These are phyloP conservation scores for Agrilus biguttatus DNA, from an alignment of 2,888 invertebrate genomes.

Conservation along the genomic window DNA sequence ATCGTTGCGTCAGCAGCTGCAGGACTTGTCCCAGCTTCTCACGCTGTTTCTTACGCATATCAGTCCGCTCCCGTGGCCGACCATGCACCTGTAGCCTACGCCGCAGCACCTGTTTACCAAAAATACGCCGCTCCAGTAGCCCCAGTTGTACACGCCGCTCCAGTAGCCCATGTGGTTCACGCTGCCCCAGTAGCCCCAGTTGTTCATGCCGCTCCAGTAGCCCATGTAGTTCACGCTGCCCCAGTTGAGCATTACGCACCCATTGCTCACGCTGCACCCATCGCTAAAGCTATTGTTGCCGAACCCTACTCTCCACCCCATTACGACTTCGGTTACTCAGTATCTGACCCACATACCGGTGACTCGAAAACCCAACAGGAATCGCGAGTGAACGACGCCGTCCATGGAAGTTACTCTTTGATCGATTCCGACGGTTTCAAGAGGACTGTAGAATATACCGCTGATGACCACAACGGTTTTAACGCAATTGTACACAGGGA, in stretches of 20 bases:
- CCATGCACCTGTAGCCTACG: slow-evolving; percentile 3
- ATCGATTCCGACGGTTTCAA: slow-evolving; percentile 41
- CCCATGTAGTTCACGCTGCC: slow-evolving; percentile 21
- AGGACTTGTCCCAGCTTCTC: no score
- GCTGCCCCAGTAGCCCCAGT: slow-evolving; percentile 7
- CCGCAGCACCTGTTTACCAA: not conserved
- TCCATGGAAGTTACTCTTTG: slow-evolving; percentile 39
- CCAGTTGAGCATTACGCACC: slow-evolving; percentile 18
- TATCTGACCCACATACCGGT: slow-evolving; percentile 38
- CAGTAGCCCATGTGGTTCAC: slow-evolving; percentile 3
- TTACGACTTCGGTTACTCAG: slow-evolving; percentile 40
- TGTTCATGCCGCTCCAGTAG: slow-evolving; percentile 26
- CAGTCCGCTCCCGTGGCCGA: not conserved
- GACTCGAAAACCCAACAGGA: slow-evolving; percentile 41
- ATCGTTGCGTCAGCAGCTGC: no score
- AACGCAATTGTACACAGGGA: slow-evolving; percentile 41
- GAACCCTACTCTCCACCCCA: slow-evolving; percentile 37
- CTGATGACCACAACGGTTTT: slow-evolving; percentile 43
- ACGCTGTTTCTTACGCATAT: not conserved
- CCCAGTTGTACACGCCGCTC: slow-evolving; percentile 3
- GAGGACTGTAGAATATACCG: slow-evolving; percentile 40
- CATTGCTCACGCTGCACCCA: slow-evolving; percentile 17
- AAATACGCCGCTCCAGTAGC: slow-evolving; percentile 3
- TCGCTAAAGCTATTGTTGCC: slow-evolving; percentile 20
- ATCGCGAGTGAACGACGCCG: slow-evolving; percentile 38